Evolutionary conservation across 2,888 invertebrate species (phyloP).

Genomic region (Flexamia atlantica): DNA sequence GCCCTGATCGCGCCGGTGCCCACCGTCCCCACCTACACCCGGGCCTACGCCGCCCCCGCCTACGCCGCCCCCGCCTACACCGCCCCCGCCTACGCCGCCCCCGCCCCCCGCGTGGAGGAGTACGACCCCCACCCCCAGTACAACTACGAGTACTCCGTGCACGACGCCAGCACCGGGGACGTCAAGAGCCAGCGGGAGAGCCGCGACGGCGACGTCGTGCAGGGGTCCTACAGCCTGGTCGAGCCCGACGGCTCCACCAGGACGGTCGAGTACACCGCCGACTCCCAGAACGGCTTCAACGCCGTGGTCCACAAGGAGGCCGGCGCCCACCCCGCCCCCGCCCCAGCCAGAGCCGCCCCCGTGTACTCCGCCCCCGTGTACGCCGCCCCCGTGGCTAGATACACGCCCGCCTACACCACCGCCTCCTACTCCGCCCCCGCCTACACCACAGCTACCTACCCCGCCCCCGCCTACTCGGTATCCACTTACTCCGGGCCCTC

Average conservation of each 20-base stretch:
- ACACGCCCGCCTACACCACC: constrained; percentile 39
- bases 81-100: constrained; percentile 63
- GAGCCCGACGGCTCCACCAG: constrained; percentile 61
- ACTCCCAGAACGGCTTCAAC: constrained; percentile 71
- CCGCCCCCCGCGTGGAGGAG: constrained; percentile 65
- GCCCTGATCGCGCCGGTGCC: constrained; percentile 73
- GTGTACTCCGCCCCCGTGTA: constrained; percentile 66
- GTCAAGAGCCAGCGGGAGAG: constrained; percentile 69
- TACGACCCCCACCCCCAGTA: constrained; percentile 66
- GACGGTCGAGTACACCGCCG: constrained; percentile 69
- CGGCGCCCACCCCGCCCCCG: constrained; percentile 67
- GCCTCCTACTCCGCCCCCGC: constrained; percentile 29
- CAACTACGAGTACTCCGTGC: constrained; percentile 70
- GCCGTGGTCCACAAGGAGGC: constrained; percentile 70
- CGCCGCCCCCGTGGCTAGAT: constrained; percentile 63
- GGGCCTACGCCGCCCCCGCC: constrained; percentile 63
- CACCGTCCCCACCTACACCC: constrained; percentile 68
- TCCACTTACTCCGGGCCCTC: constrained; percentile 53
- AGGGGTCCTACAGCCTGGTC: constrained; percentile 69
- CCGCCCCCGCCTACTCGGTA: constrained; percentile 65
- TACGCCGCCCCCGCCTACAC: constrained; percentile 63
- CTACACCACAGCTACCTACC: constrained; percentile 31
- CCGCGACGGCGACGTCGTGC: constrained; percentile 69
- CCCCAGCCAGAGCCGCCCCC: constrained; percentile 26
- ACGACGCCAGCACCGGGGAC: constrained; percentile 70